Evolutionary conservation across 2,113 vertebrate genomes (phyloP), one percentile per base, ranked within the genome.

Genomic region (Aythya baeri): DNA sequence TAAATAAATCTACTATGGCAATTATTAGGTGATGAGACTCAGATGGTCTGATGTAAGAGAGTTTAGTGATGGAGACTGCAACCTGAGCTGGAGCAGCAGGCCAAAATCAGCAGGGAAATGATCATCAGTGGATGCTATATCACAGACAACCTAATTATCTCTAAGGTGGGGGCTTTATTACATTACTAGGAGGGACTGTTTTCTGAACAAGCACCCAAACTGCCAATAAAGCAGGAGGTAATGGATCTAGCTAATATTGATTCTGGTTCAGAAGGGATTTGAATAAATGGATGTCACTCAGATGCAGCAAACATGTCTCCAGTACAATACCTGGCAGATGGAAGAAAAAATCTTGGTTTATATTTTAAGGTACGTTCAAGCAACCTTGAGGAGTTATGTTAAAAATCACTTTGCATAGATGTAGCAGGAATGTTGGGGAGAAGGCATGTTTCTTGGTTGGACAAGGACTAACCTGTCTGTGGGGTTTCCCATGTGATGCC

Each of bases 121-220:
- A 80, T 76, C 78, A 55, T 91, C 89, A 34, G 82, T 96, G 72
- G 85, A 89, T 95, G 78, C 75, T 97, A 3, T 86, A 93, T 95
- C 95, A 77, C 82, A 95, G 87, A 34, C 78, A 91, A 95, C 88
- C 54, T 91, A 85, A 97, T 96, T 95, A 95, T 86, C 91, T 96
- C 82, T 46, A 77, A 91, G 95, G 93, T 94, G 91, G 87, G 78
- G 85, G 82, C 55, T 89, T 96, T 95, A 96, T 96, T 97, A 77
- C 82, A 88, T 96, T 97, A 95, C 78, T 93, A 55, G 59, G 62
- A 94, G 71, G 63, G 93, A 85, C 84, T 97, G 96, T 88, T 96
- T 94, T 96, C 91, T 93, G 95, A 94, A 85, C 75, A 91, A 95
- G 93, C 72, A 94, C 62, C 95, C 82, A 83, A 95, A 50, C 93